Base-by-base conservation (phyloP, 2,888 invertebrate genomes). In the Cataglyphis cursor region DNA sequence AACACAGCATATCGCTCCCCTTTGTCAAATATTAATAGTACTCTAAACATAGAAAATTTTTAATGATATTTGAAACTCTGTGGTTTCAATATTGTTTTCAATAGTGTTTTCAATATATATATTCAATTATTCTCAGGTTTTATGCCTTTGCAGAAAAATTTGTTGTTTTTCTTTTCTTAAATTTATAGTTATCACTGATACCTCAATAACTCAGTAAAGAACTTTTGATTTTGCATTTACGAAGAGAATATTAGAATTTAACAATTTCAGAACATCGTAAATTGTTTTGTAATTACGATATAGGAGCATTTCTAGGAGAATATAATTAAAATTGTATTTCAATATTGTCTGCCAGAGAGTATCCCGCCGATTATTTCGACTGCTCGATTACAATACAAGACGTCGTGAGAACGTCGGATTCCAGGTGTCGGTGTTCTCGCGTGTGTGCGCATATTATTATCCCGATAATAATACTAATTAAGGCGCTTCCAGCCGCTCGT, bases 401-500 rank as follows among this genome's bases (percentile, higher is more conserved):
- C 70, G 44, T 61, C 70, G 24, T 68, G 82, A 59, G 72, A 89
- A 89, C 70, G 80, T 85, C 83, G 72, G 87, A 88, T 85, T 88
- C 82, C 89, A 85, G 85, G 89, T 87, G 89, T 81, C 83, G 76
- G 68, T 28, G 73, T 87, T 66, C 82, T 44, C 68, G 76, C 54
- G 66, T 68, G 76, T 51, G 76, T 57, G 76, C 68, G 76, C 76
- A 68, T 83, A 85, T 85, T 87, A 90, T 90, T 86, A 88, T 88
- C 82, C 62, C 70, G 81, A 87, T 84, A 86, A 87, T 88, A 89
- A 90, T 90, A 88, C 66, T 84, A 85, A 85, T 72, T 76, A 59
- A 75, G 85, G 86, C 88, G 78, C 87, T 85, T 88, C 87, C 91
- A 86, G 86, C 87, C 87, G 84, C 66, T 84, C 82, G 88, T 86